phyloP scores from a whole-genome alignment of 2,888 invertebrate species.

The Hirudinaria manillensis region DNA sequence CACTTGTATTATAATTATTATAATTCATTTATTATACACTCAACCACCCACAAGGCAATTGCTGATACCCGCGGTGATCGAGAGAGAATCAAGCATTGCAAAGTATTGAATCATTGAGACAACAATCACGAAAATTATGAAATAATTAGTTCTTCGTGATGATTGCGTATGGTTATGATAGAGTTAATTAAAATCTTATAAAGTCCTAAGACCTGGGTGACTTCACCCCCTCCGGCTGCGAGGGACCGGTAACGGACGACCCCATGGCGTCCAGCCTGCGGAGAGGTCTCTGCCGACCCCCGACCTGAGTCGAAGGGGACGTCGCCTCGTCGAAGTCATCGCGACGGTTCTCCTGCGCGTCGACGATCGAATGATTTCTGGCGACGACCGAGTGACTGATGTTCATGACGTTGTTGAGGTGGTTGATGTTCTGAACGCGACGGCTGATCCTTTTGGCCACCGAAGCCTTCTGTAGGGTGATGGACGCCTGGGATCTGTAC shows the following conservation, averaged over 20 bases:
- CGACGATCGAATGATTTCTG: neutral
- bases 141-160: neutral
- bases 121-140: neutral
- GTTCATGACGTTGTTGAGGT: slow-evolving; percentile 9
- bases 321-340: neutral
- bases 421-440: slow-evolving; percentile 4
- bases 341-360: neutral
- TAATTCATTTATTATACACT: too few relatives aligned
- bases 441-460: slow-evolving; percentile 3
- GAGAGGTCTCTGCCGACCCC: neutral
- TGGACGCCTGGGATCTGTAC: slow-evolving; percentile 8
- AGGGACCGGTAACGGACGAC: neutral
- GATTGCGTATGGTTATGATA: neutral
- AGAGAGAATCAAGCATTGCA: too few relatives aligned
- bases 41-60: too few relatives aligned
- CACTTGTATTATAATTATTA: too few relatives aligned
- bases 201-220: neutral
- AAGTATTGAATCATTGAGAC: too few relatives aligned
- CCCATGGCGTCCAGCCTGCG: neutral
- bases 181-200: neutral
- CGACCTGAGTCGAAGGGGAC: neutral
- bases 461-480: neutral
- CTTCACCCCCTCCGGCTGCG: neutral
- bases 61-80: too few relatives aligned
- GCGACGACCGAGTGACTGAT: neutral